These are phyloP conservation scores for Corvus moneduloides DNA, from an alignment of 2,113 vertebrate species.

Conservation along the genomic window DNA sequence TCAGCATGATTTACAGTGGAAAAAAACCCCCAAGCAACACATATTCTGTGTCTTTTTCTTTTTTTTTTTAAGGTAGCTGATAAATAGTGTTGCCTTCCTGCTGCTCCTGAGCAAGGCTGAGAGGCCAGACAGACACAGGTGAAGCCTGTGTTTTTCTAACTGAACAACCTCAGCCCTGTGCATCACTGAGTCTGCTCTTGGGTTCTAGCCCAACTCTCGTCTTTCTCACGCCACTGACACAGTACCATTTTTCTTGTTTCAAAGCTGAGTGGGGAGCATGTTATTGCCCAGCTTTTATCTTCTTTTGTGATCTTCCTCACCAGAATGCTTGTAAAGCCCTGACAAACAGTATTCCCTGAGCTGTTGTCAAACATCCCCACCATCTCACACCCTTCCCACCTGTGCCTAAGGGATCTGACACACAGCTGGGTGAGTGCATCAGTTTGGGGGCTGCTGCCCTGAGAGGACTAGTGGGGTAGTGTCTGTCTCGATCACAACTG, in stretches of 20 bases:
- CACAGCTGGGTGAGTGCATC: too few relatives aligned
- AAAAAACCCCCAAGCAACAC: not conserved
- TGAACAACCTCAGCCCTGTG: not conserved
- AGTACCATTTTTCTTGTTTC: not conserved
- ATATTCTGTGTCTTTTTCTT: not conserved
- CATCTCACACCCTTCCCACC: not conserved
- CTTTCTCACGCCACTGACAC: not conserved
- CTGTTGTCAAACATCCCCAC: too few relatives aligned
- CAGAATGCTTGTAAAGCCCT: accelerated
- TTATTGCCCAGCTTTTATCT: not conserved
- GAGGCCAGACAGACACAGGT: not conserved
- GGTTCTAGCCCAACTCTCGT: not conserved
- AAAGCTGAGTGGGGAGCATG: not conserved
- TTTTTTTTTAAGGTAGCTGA: not conserved
- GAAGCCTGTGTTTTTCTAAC: not conserved
- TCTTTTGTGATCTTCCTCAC: not conserved
- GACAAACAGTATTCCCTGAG: not conserved
- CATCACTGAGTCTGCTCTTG: not conserved
- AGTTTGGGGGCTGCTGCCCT: not conserved
- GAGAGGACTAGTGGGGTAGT: accelerated
- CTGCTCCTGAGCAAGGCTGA: not conserved
- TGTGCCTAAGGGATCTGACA: too few relatives aligned
- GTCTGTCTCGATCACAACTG: not conserved
- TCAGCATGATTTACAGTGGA: not conserved
- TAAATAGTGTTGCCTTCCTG: not conserved